Evolutionary conservation across 2,797 vertebrate species (phyloP).

Genomic region (Uromys caudimaculatus): DNA sequence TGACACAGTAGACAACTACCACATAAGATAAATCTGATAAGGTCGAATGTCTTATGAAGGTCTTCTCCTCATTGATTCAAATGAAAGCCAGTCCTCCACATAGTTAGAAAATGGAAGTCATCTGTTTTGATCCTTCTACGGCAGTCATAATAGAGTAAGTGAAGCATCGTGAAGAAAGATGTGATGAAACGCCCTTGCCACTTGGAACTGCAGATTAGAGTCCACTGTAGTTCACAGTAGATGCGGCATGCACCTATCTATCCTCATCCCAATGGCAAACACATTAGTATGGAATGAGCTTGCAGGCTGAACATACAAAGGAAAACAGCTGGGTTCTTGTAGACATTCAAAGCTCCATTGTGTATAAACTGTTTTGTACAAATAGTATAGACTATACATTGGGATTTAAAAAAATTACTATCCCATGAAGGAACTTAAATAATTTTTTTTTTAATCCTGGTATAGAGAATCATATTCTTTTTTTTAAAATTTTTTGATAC

Average conservation of each 20-base stretch:
- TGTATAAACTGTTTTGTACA: conserved; percentile 29
- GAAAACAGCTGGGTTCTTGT: conserved; percentile 24
- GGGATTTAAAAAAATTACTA: neutral
- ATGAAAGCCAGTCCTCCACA: neutral
- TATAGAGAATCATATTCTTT: too few species aligned
- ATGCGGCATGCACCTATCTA: neutral
- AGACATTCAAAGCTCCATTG: neutral
- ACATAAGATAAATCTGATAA: neutral
- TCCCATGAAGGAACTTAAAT: conserved; percentile 14
- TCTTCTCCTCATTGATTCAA: neutral
- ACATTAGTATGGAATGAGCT: neutral
- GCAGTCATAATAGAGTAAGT: neutral
- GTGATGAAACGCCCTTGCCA: conserved; percentile 16
- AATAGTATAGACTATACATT: neutral
- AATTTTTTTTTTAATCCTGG: too few species aligned
- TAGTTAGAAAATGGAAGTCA: neutral
- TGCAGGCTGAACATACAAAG: conserved; percentile 25
- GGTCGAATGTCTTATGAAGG: neutral
- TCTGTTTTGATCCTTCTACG: neutral
- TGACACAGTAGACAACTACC: neutral
- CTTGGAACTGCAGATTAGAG: conserved; percentile 18
- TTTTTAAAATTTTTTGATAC: too few species aligned
- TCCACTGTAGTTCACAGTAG: conserved; percentile 44
- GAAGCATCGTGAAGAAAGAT: neutral
- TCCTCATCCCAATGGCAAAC: conserved; percentile 20